A percentile compares a stretch with the other conserved stretches of the same genome.
phyloP scores from a whole-genome alignment of 2,888 invertebrate species.

The Nycteola revayana region DNA sequence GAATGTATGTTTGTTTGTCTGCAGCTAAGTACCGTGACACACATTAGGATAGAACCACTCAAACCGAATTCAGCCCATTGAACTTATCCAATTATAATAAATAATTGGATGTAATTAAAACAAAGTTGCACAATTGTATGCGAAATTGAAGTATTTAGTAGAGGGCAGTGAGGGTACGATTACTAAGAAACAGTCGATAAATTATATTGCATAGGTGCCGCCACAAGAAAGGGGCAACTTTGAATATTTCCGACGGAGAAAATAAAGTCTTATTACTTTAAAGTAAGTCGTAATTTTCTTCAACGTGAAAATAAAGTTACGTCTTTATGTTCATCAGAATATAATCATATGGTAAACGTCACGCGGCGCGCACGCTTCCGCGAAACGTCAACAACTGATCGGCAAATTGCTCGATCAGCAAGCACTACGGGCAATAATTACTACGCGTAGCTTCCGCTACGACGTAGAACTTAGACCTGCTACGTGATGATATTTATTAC shows the following conservation, averaged over 20 bases:
- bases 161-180: conserved; percentile 66
- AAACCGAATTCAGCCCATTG: conserved; percentile 31
- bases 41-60: conserved; percentile 17
- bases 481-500: too few species aligned
- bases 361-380: conserved; percentile 61
- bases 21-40: conserved; percentile 59
- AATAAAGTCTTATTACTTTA: too few species aligned
- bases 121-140: conserved; percentile 36
- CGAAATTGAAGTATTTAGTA: conserved; percentile 46
- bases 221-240: conserved; percentile 26
- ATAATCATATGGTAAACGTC: conserved; percentile 52
- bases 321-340: too few species aligned
- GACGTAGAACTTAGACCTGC: conserved; percentile 12
- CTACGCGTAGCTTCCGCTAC: conserved; percentile 6
- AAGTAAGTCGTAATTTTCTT: too few species aligned
- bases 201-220: conserved; percentile 45
- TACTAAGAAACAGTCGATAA: conserved; percentile 64
- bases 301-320: too few species aligned
- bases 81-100: conserved; percentile 35
- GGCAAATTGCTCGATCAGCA: conserved; percentile 73
- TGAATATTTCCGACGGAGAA: too few species aligned
- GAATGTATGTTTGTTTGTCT: conserved; percentile 37
- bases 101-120: too few species aligned
- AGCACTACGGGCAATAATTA: conserved; percentile 29
- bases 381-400: conserved; percentile 68